Base-by-base conservation (phyloP, 2,797 vertebrate species). In the Balearica regulorum region DNA sequence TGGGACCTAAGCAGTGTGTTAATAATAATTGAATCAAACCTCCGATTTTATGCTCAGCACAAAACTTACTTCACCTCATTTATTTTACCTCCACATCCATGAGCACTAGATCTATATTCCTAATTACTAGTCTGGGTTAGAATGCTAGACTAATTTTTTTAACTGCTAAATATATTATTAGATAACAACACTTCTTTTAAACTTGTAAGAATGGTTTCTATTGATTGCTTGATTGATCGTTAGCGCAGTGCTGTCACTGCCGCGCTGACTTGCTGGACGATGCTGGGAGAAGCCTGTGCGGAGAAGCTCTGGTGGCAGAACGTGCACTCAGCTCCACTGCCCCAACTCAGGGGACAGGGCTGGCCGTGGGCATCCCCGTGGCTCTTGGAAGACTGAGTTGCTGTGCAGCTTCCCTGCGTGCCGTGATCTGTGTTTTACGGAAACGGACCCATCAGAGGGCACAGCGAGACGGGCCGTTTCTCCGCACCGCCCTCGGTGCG, bases 21-120 rank as follows among this genome's bases (percentile, higher is more conserved):
- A 97, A 91, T 87, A 97, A 96, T 92, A 97, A 97, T 88, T 97
- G 90, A 97, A 96, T 96, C 93, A 96, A 96, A 97, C 65, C 87
- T 93, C 75, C 24, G 28, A 89, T 96, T 96, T 91, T 53, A 92
- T 68, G 82, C 83, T 93, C 82, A 87, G 83, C 49, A 94, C n/a
- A 97, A 80, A 94, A 83, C 72, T 96, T 91, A 51, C 64, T 87
- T 54, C 82, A 82, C 51, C 82, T 95, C 89, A 81, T 93, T 96
- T 92, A 72, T 91, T 95, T 90, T 78, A 92, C 78, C 55, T 93
- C 91, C 91, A 51, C 79, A 96, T 92, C 83, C 89, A 73, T 19
- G 60, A 94, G 72, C 65, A 69, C 54, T 76, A 93, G 53, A 95
- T 93, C 65, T 90, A 83, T 96, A 97, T 96, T 97, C 88, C 90